phyloP scores from a whole-genome alignment of 2,113 vertebrate genomes.

The Mastomys natalensis region DNA sequence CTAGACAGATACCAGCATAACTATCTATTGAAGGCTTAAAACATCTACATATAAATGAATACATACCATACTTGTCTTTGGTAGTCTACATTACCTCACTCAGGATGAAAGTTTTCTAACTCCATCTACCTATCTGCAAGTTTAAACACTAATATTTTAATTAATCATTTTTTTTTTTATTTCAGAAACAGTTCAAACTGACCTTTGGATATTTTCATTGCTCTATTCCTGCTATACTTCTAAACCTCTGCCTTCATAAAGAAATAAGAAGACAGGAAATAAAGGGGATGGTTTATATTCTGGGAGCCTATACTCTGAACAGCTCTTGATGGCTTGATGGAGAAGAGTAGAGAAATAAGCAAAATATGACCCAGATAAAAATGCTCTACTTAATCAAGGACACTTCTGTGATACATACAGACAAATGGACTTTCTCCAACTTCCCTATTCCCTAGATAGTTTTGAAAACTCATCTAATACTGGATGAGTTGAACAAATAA shows the following conservation, averaged over 20 bases:
- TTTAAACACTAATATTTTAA: not conserved
- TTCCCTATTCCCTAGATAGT: not conserved
- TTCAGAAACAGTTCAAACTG: not conserved
- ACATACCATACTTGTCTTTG: not conserved
- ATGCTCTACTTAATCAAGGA: not conserved
- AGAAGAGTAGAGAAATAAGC: not conserved
- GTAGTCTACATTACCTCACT: not conserved
- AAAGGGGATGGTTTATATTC: not conserved
- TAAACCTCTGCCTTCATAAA: not conserved
- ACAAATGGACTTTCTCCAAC: not conserved
- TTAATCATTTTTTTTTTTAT: not conserved
- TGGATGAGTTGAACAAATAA: not conserved
- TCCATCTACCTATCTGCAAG: not conserved
- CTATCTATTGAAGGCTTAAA: not conserved
- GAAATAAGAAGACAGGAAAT: not conserved
- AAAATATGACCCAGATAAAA: not conserved
- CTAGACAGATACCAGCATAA: not conserved
- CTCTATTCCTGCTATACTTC: not conserved
- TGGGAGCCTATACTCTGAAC: slow-evolving; percentile 1
- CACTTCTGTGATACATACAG: not conserved
- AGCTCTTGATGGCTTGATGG: not conserved
- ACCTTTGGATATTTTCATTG: not conserved
- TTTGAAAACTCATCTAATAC: not conserved
- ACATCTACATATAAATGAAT: not conserved
- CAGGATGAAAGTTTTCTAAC: not conserved